Conservation (phyloP, 1,140 invertebrate genomes). For the Homalodisca vitripennis region DNA sequence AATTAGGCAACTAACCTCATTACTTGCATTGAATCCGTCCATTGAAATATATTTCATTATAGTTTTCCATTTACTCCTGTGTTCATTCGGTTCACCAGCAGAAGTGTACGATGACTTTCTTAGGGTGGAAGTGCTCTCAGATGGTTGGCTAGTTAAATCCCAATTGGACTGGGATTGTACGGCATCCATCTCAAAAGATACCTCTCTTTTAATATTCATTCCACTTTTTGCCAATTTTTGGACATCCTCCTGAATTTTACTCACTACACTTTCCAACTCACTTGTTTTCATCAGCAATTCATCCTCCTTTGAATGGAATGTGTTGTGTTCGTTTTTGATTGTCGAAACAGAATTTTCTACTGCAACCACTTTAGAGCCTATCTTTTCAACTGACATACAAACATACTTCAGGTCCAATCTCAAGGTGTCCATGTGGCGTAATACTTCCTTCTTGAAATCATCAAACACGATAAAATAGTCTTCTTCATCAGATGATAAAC, state of each 20-base stretch:
- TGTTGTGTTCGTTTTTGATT: neutral
- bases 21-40: too few relatives aligned
- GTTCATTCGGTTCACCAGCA: too few relatives aligned
- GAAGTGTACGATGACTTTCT: too few relatives aligned
- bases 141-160: too few relatives aligned
- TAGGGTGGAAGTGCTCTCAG: too few relatives aligned
- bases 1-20: too few relatives aligned
- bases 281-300: neutral
- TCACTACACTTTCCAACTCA: neutral
- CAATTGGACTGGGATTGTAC: too few relatives aligned
- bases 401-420: constrained; percentile 7
- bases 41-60: too few relatives aligned
- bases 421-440: neutral
- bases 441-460: neutral
- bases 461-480: neutral
- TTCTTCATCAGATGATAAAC: neutral
- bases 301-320: neutral
- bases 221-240: neutral
- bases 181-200: neutral
- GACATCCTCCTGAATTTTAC: neutral
- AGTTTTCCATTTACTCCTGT: too few relatives aligned
- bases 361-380: neutral
- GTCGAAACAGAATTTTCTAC: neutral
- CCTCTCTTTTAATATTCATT: neutral
- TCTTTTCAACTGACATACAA: neutral